These are phyloP conservation scores for Numida meleagris DNA, from an alignment of 2,113 vertebrate genomes.

Conservation along the genomic window DNA sequence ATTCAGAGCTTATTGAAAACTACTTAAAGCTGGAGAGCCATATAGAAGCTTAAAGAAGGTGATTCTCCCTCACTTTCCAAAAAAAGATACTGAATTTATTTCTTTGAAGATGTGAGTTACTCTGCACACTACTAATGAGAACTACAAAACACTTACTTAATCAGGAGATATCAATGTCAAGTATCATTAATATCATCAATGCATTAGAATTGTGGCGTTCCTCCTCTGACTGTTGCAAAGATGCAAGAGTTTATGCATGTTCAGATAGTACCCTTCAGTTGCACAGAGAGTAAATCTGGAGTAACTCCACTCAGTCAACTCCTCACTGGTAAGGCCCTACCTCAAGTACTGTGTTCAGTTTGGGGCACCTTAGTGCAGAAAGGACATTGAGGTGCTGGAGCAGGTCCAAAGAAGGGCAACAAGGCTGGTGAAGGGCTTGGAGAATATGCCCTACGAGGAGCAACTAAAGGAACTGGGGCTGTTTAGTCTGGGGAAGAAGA, in stretches of 20 bases:
- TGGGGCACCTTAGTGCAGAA: too few relatives aligned
- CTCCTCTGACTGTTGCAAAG: neutral
- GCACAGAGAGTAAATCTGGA: neutral
- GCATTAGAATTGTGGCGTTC: neutral
- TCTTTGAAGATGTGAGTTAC: neutral
- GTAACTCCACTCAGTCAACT: neutral
- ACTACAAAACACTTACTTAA: neutral
- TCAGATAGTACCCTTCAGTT: neutral
- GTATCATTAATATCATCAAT: neutral
- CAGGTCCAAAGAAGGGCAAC: too few relatives aligned
- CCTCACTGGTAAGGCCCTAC: too few relatives aligned
- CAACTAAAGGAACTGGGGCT: too few relatives aligned
- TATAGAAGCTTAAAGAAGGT: neutral
- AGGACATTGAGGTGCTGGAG: too few relatives aligned
- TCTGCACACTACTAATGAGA: neutral
- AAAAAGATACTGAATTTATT: neutral
- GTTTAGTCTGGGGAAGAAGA: too few relatives aligned
- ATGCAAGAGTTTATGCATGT: neutral
- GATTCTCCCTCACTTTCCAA: neutral
- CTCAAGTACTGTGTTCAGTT: too few relatives aligned
- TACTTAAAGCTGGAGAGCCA: neutral
- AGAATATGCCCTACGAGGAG: too few relatives aligned
- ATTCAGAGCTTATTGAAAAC: neutral
- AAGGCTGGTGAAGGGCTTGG: too few relatives aligned
- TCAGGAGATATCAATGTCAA: neutral